A percentile compares a stretch with the other conserved stretches of the same genome.
These are phyloP conservation scores for Trichechus manatus DNA, from an alignment of 2,113 vertebrate genomes.

Conservation along the genomic window DNA sequence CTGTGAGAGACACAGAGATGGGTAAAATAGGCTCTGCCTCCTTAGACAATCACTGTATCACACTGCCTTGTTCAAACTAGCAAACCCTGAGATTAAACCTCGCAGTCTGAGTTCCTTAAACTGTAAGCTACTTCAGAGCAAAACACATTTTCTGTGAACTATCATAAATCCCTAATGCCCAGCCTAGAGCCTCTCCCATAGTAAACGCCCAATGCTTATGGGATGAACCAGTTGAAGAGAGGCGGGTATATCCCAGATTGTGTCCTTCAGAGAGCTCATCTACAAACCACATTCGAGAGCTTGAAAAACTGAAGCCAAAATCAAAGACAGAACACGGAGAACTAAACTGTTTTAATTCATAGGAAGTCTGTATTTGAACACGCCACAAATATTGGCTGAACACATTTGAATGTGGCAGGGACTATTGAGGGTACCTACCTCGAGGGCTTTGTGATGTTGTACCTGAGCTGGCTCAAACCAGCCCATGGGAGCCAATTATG, in stretches of 20 bases:
- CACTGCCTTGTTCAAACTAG: fast-evolving
- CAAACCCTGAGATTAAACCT: not conserved
- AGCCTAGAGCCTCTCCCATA: too few species aligned
- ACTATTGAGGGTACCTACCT: too few species aligned
- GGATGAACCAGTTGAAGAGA: not conserved
- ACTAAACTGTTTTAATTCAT: fast-evolving
- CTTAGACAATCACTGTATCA: fast-evolving
- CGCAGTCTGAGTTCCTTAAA: not conserved
- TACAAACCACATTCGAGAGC: not conserved
- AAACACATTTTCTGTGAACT: not conserved
- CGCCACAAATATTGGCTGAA: fast-evolving
- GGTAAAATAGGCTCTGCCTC: fast-evolving
- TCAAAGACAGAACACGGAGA: fast-evolving
- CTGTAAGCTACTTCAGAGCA: not conserved
- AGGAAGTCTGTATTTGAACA: fast-evolving
- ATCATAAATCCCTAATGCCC: fast-evolving
- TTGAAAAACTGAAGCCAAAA: not conserved
- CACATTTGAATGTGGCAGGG: not conserved
- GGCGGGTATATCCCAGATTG: fast-evolving
- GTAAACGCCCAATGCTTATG: fast-evolving
- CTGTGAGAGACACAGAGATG: fast-evolving
- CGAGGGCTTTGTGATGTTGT: too few species aligned
- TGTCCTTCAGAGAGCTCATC: not conserved
- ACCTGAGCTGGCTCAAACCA: too few species aligned
- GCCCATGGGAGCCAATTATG: too few species aligned